phyloP scores from a whole-genome alignment of 1,140 invertebrate species.

The Phthorimaea operculella region DNA sequence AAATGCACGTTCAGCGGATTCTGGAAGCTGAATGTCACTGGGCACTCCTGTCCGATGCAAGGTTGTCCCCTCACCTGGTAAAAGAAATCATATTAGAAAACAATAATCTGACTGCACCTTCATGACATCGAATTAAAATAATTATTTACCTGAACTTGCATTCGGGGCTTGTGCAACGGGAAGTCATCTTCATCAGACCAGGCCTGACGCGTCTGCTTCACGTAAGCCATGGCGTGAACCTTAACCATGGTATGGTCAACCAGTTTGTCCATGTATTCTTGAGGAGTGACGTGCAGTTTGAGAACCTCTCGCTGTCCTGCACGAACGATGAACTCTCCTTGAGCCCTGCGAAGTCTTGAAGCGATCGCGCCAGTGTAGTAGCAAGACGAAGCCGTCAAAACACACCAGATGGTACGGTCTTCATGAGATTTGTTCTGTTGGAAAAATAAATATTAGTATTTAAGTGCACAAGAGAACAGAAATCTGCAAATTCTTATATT shows the following conservation, averaged over 20 bases:
- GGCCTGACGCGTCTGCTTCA: conserved; percentile 75
- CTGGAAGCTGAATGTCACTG: conserved; percentile 71
- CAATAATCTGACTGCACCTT: neutral
- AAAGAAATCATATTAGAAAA: neutral
- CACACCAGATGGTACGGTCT: conserved; percentile 71
- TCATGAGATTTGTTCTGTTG: conserved; percentile 73
- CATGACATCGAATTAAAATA: neutral
- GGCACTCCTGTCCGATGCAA: conserved; percentile 56
- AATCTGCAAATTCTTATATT: neutral
- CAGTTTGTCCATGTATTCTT: conserved; percentile 75
- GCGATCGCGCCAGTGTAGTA: conserved; percentile 78
- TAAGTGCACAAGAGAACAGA: neutral
- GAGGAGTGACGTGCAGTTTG: conserved; percentile 64
- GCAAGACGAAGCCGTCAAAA: conserved; percentile 72
- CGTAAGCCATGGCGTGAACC: conserved; percentile 74
- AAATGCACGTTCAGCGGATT: conserved; percentile 73
- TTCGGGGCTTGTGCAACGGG: conserved; percentile 72
- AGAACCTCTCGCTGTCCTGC: conserved; percentile 67
- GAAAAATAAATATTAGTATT: neutral
- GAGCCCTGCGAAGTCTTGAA: conserved; percentile 72
- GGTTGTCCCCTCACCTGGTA: conserved; percentile 61
- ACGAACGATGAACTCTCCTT: conserved; percentile 70
- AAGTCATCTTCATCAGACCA: conserved; percentile 80
- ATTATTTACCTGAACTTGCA: conserved; percentile 63
- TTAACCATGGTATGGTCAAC: conserved; percentile 78